Evolutionary conservation across 2,113 vertebrate species (phyloP), one percentile per base, ranked within the genome.

Genomic region (Terrapene triunguis): DNA sequence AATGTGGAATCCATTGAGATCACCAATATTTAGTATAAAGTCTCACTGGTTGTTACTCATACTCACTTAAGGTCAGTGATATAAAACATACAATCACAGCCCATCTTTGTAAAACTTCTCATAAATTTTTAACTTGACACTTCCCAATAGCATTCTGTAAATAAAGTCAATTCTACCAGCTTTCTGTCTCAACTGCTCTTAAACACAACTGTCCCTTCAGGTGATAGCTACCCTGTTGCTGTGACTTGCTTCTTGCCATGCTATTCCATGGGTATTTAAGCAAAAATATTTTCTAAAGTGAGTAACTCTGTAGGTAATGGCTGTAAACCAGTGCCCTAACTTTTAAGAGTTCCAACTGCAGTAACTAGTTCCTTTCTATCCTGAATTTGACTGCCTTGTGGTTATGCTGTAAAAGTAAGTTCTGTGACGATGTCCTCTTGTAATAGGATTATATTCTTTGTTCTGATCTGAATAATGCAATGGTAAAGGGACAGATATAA

Each of bases 131-230:
- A 96, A 97, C 96, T 95, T 92, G 94, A 98, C 95, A 97, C 95
- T 96, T 97, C 96, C 96, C 93, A 92, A 92, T 97, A 96, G 95
- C 90, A 50, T 98, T 97, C 94, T 98, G 97, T 98, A 98, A 98
- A 98, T 98, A 98, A 98, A 98, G 97, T 97, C 92, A 95, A 96
- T 97, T 98, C 98, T 97, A 97, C 95, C 95, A 97, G 96, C 95
- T 94, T 13, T 84, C 92, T 86, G 91, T 96, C 94, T 93, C 82
- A 65, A 51, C 84, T 97, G 84, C 88, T 94, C 62, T 84, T 94
- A 78, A 92, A 88, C 88, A 10, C 44, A 55, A 35, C n/a, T 5
- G 6, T 2, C 1, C 48, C 13, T 35, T 3, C 21, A 2, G 35
- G 8, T 38, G 47, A 47, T 10, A 21, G 24, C 6, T 29, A 13